Base-by-base conservation (phyloP, 1,140 invertebrate genomes). In the Drosophila paulistorum region DNA sequence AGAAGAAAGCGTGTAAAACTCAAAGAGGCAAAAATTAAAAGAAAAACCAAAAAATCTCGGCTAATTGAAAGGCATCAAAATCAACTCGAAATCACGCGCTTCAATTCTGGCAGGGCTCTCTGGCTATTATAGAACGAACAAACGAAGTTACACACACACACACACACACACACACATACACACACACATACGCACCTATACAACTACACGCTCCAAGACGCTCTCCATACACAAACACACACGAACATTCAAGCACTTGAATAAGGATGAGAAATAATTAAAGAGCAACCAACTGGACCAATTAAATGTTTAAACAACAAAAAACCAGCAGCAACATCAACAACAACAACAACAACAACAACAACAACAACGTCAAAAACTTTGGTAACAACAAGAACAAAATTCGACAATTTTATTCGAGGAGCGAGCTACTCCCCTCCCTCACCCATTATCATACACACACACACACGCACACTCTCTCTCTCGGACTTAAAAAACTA, bases 1-100 rank as follows among this genome's bases (percentile, higher is more conserved):
- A 85, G 81, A 90, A 90, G 81, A 90, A 90, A 89, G 86, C 86
- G 85, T 90, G 84, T 89, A 69, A 89, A 89, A 89, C 85, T 90
- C 60, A 89, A 89, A 87, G 81, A 74, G 71, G 57, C 62, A 74
- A 59, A 59, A 39, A 60, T 9, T 37, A 41, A 60, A 73, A 69
- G 57, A 55, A 37, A 75, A 76, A 76, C 74, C 74, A 76, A 76
- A 79, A 82, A 90, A 84, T 90, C 85, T 89, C 85, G 84, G 86
- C 74, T 65, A 71, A 75, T 89, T 78, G 74, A 86, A 76, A 81
- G 59, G 65, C 85, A 76, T 69, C 65, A 68, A 73, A 71, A 71
- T 39, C 68, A 79, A 64, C 65, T 79, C 65, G 64, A 65, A 71
- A 51, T 64, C 64, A 90, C 81, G 85, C 86, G 86, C 85, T 84